Evolutionary conservation across 37 sponge, comb jelly and placozoan species (phyloP), one percentile per base, ranked within the genome.

Genomic region (Beroe ovata): DNA sequence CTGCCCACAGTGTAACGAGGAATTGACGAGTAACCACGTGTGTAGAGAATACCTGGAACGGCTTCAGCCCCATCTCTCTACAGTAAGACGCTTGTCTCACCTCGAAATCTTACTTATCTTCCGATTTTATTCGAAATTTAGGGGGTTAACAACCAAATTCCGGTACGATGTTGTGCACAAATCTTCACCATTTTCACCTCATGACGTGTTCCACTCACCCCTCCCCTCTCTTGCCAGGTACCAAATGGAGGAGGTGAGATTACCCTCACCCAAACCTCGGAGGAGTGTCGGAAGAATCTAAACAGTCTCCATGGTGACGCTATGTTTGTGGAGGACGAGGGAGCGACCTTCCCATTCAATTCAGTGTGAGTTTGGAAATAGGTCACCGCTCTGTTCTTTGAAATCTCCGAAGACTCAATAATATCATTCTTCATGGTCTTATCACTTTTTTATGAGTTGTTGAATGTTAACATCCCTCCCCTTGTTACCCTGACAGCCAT

Each of bases 1-100:
- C n/a, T n/a, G n/a, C 54, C 54, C 54, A 47, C 84, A 77, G 84
- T 77, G 84, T 77, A 77, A 77, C 84, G 84, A 77, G 28, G 84
- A 77, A 35, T 25, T 77, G 28, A 42, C 84, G 0, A 42, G 36
- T n/a, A 77, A 77, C 38, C 84, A 77, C 38, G 84, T 77, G 1
- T 77, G 84, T 77, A 39, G 84, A 42, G 84, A 77, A 29, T 77
- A 77, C 54, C 84, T 77, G 41, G 84, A 77, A 26, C 41, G 84
- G 1, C 84, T 77, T 40, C 84, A 77, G 54, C 84, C 84, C 4
- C 84, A 77, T 25, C 33, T 77, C 23, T 77, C 84, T 22, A 77
- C 84, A 0, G 84, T 77, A 25, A 77, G 84, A n/a, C n/a, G n/a
- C n/a, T n/a, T n/a, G n/a, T n/a, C n/a, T n/a, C n/a, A n/a, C n/a